Evolutionary conservation across 2,888 invertebrate species (phyloP).

Genomic region (Rhagophthalmus giganteus): DNA sequence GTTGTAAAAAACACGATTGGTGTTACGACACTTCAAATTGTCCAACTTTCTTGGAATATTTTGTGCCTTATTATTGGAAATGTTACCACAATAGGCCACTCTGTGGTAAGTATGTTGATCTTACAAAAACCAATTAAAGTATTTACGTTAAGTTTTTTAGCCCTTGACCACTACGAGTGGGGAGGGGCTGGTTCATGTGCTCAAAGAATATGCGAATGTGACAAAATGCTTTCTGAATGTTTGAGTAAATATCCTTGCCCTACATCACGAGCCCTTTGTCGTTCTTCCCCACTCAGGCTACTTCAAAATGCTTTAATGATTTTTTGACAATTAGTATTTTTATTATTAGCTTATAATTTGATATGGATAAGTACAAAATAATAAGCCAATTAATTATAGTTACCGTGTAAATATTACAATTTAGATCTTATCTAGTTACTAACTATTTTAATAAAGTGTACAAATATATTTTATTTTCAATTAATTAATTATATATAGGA

Average conservation of each 20-base stretch:
- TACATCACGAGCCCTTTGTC: constrained; percentile 67
- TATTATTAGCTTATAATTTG: constrained; percentile 1
- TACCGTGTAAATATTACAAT: too few relatives aligned
- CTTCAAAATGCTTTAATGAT: constrained; percentile 74
- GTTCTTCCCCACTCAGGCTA: constrained; percentile 71
- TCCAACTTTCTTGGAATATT: constrained; percentile 78
- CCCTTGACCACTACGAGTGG: constrained; percentile 62
- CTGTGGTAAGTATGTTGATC: constrained; percentile 65
- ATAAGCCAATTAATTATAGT: background rate
- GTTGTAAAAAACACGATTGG: constrained; percentile 83
- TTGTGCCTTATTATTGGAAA: constrained; percentile 87
- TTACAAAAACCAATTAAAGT: too few relatives aligned
- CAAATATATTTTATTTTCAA: too few relatives aligned
- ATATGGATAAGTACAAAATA: background rate
- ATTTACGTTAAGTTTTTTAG: too few relatives aligned
- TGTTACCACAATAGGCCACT: constrained; percentile 77
- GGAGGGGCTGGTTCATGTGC: constrained; percentile 70
- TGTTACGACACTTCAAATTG: constrained; percentile 82
- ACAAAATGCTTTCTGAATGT: constrained; percentile 77
- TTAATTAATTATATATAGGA: too few relatives aligned
- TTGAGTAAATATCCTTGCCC: constrained; percentile 78
- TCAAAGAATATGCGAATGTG: constrained; percentile 81
- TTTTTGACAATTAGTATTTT: constrained; percentile 39
- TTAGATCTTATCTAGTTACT: too few relatives aligned
- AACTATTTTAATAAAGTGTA: too few relatives aligned